Evolutionary conservation across 2,113 vertebrate species (phyloP).

Genomic region (Nyctereutes procyonoides): DNA sequence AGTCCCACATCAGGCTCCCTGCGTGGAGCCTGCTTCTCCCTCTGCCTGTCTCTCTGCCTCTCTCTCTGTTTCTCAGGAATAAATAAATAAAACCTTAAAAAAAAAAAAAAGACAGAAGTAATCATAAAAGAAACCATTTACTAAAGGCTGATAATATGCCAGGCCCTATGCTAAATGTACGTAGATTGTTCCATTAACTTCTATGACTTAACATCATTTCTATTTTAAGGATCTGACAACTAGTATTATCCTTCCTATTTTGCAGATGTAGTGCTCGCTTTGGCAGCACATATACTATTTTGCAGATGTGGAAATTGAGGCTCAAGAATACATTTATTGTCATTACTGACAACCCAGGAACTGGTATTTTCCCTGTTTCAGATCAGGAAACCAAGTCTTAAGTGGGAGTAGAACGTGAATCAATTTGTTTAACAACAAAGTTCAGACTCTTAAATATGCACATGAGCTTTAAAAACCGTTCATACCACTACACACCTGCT

Average conservation of each 20-base stretch:
- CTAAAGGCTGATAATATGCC: neutral
- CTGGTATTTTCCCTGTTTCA: neutral
- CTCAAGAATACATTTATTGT: neutral
- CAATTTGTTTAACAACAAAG: neutral
- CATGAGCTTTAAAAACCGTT: neutral
- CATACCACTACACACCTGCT: neutral
- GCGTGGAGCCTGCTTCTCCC: too few species aligned
- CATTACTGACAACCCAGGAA: neutral
- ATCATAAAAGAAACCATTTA: neutral
- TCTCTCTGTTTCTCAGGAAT: too few species aligned
- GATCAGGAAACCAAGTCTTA: neutral
- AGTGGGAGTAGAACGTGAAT: neutral
- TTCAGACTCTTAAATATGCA: neutral
- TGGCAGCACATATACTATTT: neutral
- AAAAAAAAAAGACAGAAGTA: conserved; percentile 19
- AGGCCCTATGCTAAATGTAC: neutral
- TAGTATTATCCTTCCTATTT: neutral
- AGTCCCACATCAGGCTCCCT: too few species aligned
- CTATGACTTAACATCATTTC: neutral
- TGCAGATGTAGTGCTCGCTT: neutral
- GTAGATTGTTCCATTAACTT: neutral
- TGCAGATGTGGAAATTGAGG: neutral
- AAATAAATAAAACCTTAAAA: too few species aligned
- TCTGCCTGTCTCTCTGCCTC: too few species aligned
- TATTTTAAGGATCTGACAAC: neutral